Conservation (phyloP, 2,113 vertebrate genomes). For the Cyanoliseus patagonus region DNA sequence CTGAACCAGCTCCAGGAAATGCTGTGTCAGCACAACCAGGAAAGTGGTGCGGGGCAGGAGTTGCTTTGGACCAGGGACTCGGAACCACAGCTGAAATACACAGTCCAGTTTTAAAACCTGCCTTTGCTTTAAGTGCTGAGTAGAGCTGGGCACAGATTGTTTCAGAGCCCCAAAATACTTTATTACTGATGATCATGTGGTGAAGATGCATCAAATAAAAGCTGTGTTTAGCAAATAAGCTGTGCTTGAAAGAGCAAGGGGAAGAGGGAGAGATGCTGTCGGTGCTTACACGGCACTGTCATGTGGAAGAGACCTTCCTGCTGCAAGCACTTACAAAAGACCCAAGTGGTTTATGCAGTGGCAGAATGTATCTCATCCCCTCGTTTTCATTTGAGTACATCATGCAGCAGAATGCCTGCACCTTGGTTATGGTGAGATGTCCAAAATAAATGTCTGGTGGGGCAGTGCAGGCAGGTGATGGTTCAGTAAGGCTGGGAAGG, state of each 20-base stretch:
- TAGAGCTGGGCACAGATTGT: not conserved
- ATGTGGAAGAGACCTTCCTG: not conserved
- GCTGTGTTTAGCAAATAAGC: not conserved
- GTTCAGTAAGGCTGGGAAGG: not conserved
- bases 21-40: not conserved
- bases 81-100: accelerated
- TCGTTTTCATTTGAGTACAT: accelerated
- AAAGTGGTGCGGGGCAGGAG: not conserved
- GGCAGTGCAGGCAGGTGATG: not conserved
- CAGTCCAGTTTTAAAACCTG: not conserved
- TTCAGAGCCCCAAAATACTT: not conserved
- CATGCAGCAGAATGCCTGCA: not conserved
- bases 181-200: no score
- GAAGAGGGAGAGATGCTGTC: not conserved
- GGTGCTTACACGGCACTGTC: accelerated
- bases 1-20: not conserved
- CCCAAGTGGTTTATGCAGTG: not conserved
- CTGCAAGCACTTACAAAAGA: not conserved
- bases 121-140: not conserved
- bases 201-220: not conserved
- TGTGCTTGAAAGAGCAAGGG: not conserved
- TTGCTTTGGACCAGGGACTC: not conserved
- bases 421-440: not conserved
- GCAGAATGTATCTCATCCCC: not conserved
- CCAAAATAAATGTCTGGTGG: not conserved